Evolutionary conservation across 2,888 invertebrate genomes (phyloP).

Genomic region (Conistra vaccinii): DNA sequence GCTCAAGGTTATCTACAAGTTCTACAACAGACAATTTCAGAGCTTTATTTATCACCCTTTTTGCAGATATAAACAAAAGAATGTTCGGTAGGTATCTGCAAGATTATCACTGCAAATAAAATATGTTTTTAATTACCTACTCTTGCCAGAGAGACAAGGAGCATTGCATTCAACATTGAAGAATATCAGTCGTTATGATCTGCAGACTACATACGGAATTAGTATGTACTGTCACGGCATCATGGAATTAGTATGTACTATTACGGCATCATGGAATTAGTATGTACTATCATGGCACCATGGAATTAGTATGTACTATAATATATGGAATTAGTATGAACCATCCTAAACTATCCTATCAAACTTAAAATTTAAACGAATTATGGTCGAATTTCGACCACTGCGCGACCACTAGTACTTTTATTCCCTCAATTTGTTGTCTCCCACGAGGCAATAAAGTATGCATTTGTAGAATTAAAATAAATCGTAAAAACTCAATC

Average conservation of each 20-base stretch:
- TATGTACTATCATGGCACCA: no score
- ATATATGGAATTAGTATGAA: no score
- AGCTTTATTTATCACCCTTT: background rate
- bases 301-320: no score
- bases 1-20: no score
- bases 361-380: no score
- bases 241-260: no score
- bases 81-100: background rate
- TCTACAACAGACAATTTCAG: background rate
- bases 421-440: slow-evolving; percentile 21
- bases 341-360: no score
- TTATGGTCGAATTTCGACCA: no score
- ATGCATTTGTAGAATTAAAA: slow-evolving; percentile 4
- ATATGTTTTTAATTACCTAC: slow-evolving; percentile 35
- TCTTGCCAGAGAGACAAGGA: slow-evolving; percentile 10
- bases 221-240: no score
- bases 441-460: background rate
- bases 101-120: slow-evolving; percentile 33
- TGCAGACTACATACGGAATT: background rate
- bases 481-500: slow-evolving; percentile 16
- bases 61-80: slow-evolving; percentile 2
- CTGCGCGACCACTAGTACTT: background rate
- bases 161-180: slow-evolving; percentile 19
- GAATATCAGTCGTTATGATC: slow-evolving; percentile 16
- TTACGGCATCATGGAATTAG: no score